A percentile compares a stretch with the other conserved stretches of the same genome.
phyloP scores from a whole-genome alignment of 2,113 vertebrate genomes.

The Scytalopus superciliaris region DNA sequence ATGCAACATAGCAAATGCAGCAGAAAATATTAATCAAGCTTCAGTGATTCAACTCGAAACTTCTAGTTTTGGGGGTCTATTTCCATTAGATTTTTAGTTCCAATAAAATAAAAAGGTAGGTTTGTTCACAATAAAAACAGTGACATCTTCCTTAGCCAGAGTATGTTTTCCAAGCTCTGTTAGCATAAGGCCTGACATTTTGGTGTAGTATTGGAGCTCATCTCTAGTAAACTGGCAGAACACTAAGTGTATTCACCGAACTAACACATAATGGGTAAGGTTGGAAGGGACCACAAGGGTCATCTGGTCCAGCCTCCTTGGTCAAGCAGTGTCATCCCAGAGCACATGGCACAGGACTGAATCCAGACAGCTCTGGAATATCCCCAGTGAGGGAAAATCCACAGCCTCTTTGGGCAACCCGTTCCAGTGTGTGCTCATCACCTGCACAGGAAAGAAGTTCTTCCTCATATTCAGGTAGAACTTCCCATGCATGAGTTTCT shows the following conservation, averaged over 20 bases:
- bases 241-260: neutral
- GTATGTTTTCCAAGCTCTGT: neutral
- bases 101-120: neutral
- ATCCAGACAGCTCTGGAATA: neutral
- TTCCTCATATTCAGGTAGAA: neutral
- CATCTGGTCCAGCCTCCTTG: neutral
- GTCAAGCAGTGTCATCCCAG: neutral
- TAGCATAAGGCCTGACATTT: neutral
- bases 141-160: neutral
- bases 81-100: neutral
- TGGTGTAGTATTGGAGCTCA: neutral
- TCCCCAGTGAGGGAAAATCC: neutral
- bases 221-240: constrained; percentile 18
- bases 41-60: neutral
- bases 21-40: neutral
- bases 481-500: neutral
- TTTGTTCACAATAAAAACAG: neutral
- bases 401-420: neutral
- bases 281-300: neutral
- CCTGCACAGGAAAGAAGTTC: fast-evolving
- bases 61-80: constrained; percentile 7
- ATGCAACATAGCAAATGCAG: neutral
- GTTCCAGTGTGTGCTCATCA: neutral
- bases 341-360: neutral
- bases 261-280: neutral